phyloP scores from a whole-genome alignment of 2,113 vertebrate genomes.

The Picathartes gymnocephalus region DNA sequence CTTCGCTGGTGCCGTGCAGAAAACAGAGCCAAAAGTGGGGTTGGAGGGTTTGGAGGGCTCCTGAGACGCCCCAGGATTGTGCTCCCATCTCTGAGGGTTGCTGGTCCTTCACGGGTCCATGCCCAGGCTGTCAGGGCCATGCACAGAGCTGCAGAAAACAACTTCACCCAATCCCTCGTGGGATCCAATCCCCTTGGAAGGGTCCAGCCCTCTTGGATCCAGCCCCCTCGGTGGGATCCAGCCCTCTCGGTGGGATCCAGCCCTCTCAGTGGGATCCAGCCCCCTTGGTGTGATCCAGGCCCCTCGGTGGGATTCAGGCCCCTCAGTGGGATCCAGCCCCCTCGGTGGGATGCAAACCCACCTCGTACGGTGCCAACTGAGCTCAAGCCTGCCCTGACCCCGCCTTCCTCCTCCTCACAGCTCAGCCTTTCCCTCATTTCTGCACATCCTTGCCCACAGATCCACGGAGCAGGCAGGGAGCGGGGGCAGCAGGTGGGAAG shows the following conservation, averaged over 20 bases:
- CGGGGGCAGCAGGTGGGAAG: fast-evolving
- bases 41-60: fast-evolving
- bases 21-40: not conserved
- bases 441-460: not conserved
- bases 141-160: not conserved
- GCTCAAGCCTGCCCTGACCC: not conserved
- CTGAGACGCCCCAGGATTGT: not conserved
- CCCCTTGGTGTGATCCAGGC: no score
- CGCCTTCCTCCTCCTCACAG: not conserved
- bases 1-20: not conserved
- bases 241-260: not conserved
- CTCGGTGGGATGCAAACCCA: not conserved
- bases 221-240: not conserved
- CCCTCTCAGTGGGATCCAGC: not conserved
- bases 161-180: not conserved
- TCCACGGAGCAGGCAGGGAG: not conserved
- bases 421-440: not conserved
- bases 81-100: not conserved
- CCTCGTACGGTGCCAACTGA: fast-evolving
- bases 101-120: fast-evolving
- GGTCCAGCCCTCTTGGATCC: not conserved
- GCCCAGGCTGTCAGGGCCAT: not conserved
- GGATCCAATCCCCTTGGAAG: not conserved
- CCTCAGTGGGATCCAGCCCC: no score
- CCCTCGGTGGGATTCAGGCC: not conserved